Evolutionary conservation across 2,888 invertebrate genomes (phyloP), one percentile per base, ranked within the genome.

Genomic region (Tetranychus piercei): DNA sequence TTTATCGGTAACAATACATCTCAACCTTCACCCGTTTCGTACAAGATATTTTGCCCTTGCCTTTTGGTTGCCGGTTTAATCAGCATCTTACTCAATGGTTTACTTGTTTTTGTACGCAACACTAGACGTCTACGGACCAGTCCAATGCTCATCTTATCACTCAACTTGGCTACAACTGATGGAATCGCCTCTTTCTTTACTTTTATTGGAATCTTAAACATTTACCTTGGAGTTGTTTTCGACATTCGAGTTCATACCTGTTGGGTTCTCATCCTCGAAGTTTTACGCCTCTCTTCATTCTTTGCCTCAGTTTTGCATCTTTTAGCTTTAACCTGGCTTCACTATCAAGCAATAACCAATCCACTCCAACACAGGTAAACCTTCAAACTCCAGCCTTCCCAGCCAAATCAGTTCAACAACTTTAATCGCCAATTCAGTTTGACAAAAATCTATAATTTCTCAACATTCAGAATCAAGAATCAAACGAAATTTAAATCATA

Each of bases 221-320:
- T 85, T 78, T 82, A 84, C 67, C 80, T 86, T 65, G 85, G 85
- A 0, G 79, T 79, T 23, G 83, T 81, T 72, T 80, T 79, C 74
- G 76, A 80, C 0, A 77, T 81, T 20, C 64, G 78, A 9, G 74
- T 77, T 74, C 79, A 80, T 34, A 22, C 69, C 0, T 83, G 82
- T 74, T 75, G 79, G 67, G 73, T 77, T 9, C 78, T 83, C 70
- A 79, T 80, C 2, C 72, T 83, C 44, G 83, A 83, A 79, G 82
- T 82, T 4, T 81, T 83, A 72, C 81, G 88, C 75, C 81, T 87
- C 75, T 86, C 86, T 20, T 86, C 86, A 4, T 84, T 88, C 74
- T 84, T 88, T 70, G 86, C 87, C 22, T 87, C 87, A 0, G 87
- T 88, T 18, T 82, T 85, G 70, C 88, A 88, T 79, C 83, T 88